Evolutionary conservation across 2,888 invertebrate species (phyloP).

Genomic region (Opisthograptis luteolata): DNA sequence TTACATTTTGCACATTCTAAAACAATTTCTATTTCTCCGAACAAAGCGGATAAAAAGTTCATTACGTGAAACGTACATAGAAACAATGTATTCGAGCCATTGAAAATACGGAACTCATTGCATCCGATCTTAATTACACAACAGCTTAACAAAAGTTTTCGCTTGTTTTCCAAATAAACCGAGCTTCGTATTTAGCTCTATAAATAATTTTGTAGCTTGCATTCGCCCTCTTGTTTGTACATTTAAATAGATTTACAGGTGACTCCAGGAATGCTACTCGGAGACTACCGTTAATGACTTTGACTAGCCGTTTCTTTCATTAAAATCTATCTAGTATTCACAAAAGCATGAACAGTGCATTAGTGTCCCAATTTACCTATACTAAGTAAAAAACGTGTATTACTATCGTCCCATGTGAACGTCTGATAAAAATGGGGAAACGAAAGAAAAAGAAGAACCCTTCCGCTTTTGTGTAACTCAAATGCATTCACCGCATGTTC

Average conservation of each 20-base stretch:
- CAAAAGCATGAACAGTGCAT: conserved; percentile 56
- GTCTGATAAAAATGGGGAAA: conserved; percentile 55
- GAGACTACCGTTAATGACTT: conserved; percentile 44
- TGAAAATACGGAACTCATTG: conserved; percentile 37
- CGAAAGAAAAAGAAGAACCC: conserved; percentile 63
- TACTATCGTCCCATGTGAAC: conserved; percentile 61
- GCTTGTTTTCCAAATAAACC: conserved; percentile 42
- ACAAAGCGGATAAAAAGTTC: neutral
- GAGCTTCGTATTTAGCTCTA: conserved; percentile 29
- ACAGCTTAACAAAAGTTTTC: conserved; percentile 44
- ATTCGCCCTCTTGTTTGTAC: neutral
- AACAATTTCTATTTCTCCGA: neutral
- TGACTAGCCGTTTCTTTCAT: conserved; percentile 36
- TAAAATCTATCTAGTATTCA: conserved; percentile 34
- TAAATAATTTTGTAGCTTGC: too few relatives aligned
- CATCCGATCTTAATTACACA: conserved; percentile 51
- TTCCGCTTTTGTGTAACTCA: conserved; percentile 56
- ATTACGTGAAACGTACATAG: conserved; percentile 13
- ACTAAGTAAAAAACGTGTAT: conserved; percentile 80
- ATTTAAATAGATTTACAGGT: conserved; percentile 9
- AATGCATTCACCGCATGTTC: conserved; percentile 57
- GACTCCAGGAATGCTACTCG: conserved; percentile 7
- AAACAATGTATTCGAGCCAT: conserved; percentile 24
- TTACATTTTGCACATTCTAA: neutral
- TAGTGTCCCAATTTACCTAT: conserved; percentile 65